Percentiles rank a stretch among this genome's conserved stretches.
Conservation (phyloP, 2,888 invertebrate genomes). For the Dascillus cervinus region DNA sequence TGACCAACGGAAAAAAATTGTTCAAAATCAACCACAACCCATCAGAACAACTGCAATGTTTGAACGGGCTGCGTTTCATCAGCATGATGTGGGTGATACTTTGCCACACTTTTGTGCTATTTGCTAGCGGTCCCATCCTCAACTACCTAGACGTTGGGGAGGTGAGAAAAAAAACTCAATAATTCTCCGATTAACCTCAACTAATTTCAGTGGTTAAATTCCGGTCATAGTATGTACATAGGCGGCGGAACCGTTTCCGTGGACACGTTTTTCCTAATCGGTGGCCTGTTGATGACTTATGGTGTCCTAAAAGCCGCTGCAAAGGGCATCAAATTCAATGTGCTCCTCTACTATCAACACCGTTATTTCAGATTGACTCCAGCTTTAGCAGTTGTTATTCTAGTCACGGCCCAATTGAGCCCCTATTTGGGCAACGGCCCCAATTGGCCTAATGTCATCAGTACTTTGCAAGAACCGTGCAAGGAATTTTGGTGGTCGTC, state of each 20-base stretch:
- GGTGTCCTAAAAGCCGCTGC: neutral
- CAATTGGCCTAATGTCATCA: constrained; percentile 38
- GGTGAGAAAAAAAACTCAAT: neutral
- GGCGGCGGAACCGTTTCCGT: neutral
- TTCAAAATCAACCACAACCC: neutral
- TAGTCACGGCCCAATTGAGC: constrained; percentile 40
- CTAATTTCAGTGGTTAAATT: neutral
- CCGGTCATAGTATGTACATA: neutral
- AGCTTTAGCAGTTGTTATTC: constrained; percentile 40
- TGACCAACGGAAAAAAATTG: neutral
- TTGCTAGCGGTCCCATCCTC: neutral
- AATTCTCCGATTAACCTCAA: too few relatives aligned
- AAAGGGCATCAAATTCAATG: neutral
- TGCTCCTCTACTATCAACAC: neutral
- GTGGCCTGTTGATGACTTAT: neutral
- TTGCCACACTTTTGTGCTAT: neutral
- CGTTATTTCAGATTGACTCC: constrained; percentile 42
- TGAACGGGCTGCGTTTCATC: neutral
- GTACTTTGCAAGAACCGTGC: constrained; percentile 25
- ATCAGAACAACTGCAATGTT: neutral
- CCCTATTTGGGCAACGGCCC: constrained; percentile 42
- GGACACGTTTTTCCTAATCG: neutral
- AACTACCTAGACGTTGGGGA: neutral
- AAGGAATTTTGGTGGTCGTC: constrained; percentile 38
- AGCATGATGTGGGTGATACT: neutral